Evolutionary conservation across 2,113 vertebrate genomes (phyloP), one percentile per base, ranked within the genome.

Genomic region (Pelvicachromis taeniatus): DNA sequence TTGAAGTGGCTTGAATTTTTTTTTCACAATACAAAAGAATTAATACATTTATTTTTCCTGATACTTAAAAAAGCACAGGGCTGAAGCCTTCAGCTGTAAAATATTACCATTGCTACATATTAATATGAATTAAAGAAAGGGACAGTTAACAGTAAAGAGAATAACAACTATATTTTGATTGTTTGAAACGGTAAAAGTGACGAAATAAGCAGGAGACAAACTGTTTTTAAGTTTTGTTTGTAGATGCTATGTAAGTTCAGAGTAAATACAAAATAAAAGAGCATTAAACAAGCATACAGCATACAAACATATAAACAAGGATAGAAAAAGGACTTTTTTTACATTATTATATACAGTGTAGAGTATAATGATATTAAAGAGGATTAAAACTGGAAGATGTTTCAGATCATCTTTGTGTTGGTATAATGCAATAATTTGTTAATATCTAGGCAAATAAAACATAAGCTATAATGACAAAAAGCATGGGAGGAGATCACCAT

Each of bases 321-420:
- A 81, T 56, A 73, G 86, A 83, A 89, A 65, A 93, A 92, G 58
- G 23, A 85, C 53, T 87, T 87, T 89, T 92, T 95, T 92, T 93
- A 94, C 88, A 95, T 93, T 92, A 83, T 90, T 95, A 94, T 94
- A 86, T 94, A 95, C 93, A 95, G n/a, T 84, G 68, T 59, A 83
- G 77, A 75, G 78, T 79, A 87, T 90, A 91, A 81, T 53, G 83
- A 93, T 59, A 83, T 77, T 80, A 79, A 77, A 87, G 77, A 55
- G 65, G 38, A 85, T 89, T 84, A 86, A 86, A 84, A 79, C 12
- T 38, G 33, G n/a, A 88, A 68, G 23, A 45, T 80, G 40, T 29
- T 53, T 79, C 52, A 33, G 61, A 29, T 63, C 16, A 54, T 81
- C 13, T 80, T 17, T 78, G 38, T 58, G 52, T 56, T 17, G 3